Evolutionary conservation across 2,888 invertebrate species (phyloP).

Genomic region (Beris chalybata): DNA sequence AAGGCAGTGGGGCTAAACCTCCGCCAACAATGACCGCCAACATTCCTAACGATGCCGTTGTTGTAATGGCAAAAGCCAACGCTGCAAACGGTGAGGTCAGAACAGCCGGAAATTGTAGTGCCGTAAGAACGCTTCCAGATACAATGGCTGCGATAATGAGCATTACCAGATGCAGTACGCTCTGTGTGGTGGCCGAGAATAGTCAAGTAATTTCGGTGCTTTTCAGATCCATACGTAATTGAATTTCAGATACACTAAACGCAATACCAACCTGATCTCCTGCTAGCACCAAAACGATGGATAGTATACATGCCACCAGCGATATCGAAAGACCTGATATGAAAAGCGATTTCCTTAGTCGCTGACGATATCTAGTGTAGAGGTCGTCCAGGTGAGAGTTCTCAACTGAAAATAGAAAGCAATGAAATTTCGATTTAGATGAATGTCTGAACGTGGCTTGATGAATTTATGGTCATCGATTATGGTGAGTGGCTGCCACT

Average conservation of each 20-base stretch:
- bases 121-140: conserved; percentile 53
- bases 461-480: no score
- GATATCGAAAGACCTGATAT: conserved; percentile 54
- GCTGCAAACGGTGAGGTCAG: conserved; percentile 55
- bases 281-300: conserved; percentile 51
- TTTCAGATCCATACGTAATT: neutral
- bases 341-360: conserved; percentile 55
- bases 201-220: neutral
- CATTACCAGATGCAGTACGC: conserved; percentile 43
- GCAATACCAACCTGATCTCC: conserved; percentile 49
- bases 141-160: conserved; percentile 49
- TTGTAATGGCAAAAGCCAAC: conserved; percentile 53
- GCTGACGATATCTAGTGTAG: conserved; percentile 56
- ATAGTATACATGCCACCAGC: conserved; percentile 52
- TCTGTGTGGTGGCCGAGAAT: conserved; percentile 9
- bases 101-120: conserved; percentile 55
- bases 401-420: conserved; percentile 48
- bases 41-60: conserved; percentile 54
- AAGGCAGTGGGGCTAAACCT: conserved; percentile 59
- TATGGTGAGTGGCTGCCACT: no score
- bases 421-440: conserved; percentile 12
- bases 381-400: conserved; percentile 56
- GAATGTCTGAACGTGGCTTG: no score
- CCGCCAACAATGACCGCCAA: conserved; percentile 54
- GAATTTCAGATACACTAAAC: neutral